Evolutionary conservation across 2,113 vertebrate species (phyloP).

Genomic region (Aptenodytes patagonicus): DNA sequence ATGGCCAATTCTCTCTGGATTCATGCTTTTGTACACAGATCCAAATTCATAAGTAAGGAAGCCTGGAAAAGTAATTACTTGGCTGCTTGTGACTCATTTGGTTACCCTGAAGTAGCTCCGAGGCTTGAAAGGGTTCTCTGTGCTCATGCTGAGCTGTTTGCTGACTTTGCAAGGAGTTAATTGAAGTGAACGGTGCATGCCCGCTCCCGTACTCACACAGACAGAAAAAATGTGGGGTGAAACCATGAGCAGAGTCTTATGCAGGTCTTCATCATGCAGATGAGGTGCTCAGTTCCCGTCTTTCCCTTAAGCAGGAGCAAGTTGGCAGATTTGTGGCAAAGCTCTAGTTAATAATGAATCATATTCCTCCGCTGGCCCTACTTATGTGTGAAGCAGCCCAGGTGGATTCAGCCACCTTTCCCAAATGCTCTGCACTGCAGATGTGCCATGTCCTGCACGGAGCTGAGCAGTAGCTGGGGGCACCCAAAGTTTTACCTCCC

Average conservation of each 20-base stretch:
- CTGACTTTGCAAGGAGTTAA: neutral
- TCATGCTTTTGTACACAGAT: neutral
- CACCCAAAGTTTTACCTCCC: neutral
- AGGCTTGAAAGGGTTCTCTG: neutral
- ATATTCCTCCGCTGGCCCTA: neutral
- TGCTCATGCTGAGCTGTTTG: neutral
- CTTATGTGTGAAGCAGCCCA: neutral
- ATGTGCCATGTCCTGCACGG: accelerated
- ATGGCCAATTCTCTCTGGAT: neutral
- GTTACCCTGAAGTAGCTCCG: neutral
- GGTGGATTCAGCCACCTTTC: neutral
- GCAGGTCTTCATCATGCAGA: neutral
- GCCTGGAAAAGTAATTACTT: neutral
- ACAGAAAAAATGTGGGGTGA: neutral
- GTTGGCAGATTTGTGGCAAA: neutral
- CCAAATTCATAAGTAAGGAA: neutral
- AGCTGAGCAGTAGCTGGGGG: neutral
- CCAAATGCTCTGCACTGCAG: neutral
- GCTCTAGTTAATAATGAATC: neutral
- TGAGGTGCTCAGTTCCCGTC: neutral
- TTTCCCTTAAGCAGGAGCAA: neutral
- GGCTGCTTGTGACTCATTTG: neutral
- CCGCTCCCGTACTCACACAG: accelerated
- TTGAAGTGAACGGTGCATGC: neutral
- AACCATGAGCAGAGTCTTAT: neutral